These are phyloP conservation scores for Craterocephalus amniculus DNA, from an alignment of 2,797 vertebrate species.

Conservation along the genomic window DNA sequence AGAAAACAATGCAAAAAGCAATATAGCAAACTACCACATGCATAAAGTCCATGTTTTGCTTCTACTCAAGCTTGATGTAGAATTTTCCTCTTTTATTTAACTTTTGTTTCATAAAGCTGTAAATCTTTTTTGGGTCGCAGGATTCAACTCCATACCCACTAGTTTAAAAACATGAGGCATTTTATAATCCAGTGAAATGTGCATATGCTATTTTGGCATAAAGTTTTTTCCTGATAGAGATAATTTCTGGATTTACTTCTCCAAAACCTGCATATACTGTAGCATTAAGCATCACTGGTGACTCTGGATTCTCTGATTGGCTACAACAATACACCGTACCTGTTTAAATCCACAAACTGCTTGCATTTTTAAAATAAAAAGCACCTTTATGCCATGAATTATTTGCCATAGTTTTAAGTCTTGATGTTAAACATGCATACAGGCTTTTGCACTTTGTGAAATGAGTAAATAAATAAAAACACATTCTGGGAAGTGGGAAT, in stretches of 20 bases:
- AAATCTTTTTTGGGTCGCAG: too few relatives aligned
- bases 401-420: not conserved
- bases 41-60: not conserved
- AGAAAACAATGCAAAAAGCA: not conserved
- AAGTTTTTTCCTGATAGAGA: not conserved
- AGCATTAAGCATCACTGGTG: not conserved
- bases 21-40: not conserved
- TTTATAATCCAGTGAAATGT: not conserved
- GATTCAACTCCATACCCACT: not conserved
- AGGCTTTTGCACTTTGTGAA: not conserved
- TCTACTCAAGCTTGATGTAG: not conserved
- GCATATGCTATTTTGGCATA: not conserved
- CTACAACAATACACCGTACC: not conserved
- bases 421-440: not conserved
- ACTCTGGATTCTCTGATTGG: not conserved
- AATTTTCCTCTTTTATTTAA: not conserved
- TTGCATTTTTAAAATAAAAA: not conserved
- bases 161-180: not conserved
- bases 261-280: not conserved
- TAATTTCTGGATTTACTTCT: not conserved
- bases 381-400: not conserved
- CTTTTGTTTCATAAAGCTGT: not conserved
- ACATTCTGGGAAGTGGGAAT: not conserved
- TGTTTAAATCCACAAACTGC: not conserved
- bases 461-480: not conserved